phyloP scores from a whole-genome alignment of 1,140 invertebrate species.

The Drosophila tristis region DNA sequence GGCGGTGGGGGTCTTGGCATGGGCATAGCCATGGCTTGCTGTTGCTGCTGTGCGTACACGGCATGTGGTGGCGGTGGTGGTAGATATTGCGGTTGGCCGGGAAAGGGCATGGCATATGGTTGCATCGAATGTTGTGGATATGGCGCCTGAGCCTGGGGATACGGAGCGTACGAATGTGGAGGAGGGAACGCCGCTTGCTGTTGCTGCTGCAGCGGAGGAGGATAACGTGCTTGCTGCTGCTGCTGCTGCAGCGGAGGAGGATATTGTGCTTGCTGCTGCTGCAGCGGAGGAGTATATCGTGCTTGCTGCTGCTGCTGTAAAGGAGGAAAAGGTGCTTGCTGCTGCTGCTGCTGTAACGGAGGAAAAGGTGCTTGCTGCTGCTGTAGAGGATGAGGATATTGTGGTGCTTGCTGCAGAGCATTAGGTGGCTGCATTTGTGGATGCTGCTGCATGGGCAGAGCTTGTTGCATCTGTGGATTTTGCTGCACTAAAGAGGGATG shows the following conservation, averaged over 20 bases:
- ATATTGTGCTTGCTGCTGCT: too few species aligned
- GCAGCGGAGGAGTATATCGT: background rate
- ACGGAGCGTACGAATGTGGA: background rate
- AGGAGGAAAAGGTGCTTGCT: too few species aligned
- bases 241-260: too few species aligned
- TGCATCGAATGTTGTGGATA: constrained; percentile 23
- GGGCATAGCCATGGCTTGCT: background rate
- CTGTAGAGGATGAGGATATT: constrained; percentile 2
- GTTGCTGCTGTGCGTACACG: constrained; percentile 1
- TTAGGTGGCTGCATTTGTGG: constrained; percentile 2
- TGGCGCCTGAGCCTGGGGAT: constrained; percentile 4
- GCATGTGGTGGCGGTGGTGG: background rate
- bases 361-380: too few species aligned
- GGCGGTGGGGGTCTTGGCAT: constrained; percentile 1
- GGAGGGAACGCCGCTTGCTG: background rate
- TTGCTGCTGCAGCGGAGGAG: background rate
- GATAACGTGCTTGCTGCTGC: background rate
- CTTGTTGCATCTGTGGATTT: background rate
- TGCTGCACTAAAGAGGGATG: background rate
- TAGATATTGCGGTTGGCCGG: constrained; percentile 18
- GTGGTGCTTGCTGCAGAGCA: background rate
- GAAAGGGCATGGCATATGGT: constrained; percentile 46
- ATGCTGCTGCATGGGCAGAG: background rate
- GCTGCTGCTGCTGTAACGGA: constrained; percentile 1
- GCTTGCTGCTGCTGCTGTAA: background rate